Conservation (phyloP, 2,113 vertebrate genomes). For the Leuciscus idus region DNA sequence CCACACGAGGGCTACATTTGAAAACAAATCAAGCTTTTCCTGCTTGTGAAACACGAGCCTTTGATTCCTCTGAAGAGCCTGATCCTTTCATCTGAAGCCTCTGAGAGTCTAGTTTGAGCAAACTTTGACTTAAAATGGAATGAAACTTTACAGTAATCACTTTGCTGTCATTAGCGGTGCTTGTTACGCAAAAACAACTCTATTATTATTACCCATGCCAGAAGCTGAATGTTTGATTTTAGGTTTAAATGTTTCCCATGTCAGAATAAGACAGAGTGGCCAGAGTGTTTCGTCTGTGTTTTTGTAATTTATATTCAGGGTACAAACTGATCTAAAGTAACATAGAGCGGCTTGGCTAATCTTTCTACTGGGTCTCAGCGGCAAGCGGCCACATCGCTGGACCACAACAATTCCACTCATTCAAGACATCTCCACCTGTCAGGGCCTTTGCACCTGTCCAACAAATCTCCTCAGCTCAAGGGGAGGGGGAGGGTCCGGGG, state of each 20-base stretch:
- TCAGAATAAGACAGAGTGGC: neutral
- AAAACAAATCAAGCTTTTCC: conserved; percentile 33
- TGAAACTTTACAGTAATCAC: neutral
- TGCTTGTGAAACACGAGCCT: conserved; percentile 1
- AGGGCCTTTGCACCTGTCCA: conserved; percentile 63
- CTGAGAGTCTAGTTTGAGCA: neutral
- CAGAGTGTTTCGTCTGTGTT: neutral
- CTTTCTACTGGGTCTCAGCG: conserved; percentile 66
- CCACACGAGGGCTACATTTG: conserved; percentile 53
- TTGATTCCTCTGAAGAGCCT: neutral
- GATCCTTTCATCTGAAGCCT: conserved; percentile 25
- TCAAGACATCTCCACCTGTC: conserved; percentile 76
- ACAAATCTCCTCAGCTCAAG: conserved; percentile 37
- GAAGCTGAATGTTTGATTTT: neutral
- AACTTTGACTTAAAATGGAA: neutral
- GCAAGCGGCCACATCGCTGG: conserved; percentile 61
- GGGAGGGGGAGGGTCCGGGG: conserved; percentile 49
- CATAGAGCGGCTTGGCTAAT: conserved; percentile 61
- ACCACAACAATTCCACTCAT: conserved; percentile 74
- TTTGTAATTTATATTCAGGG: neutral
- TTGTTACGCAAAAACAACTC: neutral
- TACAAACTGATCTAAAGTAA: conserved; percentile 59
- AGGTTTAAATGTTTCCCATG: neutral
- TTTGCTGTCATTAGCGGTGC: neutral
- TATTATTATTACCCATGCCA: neutral